Evolutionary conservation across 2,797 vertebrate species (phyloP).

Genomic region (Taenioides sp.): DNA sequence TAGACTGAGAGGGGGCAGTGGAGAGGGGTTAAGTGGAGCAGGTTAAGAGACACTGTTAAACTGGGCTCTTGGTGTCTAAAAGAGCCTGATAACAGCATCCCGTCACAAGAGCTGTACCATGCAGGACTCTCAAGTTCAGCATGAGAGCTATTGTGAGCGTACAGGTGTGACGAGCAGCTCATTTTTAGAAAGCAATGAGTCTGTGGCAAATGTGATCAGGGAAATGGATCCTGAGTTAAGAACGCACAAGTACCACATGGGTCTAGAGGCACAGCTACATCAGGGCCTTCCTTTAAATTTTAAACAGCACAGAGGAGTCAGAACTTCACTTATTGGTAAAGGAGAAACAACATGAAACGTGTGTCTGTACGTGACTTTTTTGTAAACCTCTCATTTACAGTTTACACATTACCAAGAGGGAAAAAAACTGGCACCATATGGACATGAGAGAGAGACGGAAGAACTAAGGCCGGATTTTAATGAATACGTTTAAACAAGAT

Average conservation of each 20-base stretch:
- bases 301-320: conserved; percentile 22
- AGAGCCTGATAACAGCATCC: conserved; percentile 30
- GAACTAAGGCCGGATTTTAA: not conserved
- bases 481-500: not conserved
- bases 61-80: conserved; percentile 37
- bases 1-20: conserved; percentile 29
- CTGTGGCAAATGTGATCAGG: conserved; percentile 8
- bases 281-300: conserved; percentile 18
- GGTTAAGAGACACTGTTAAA: conserved; percentile 38
- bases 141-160: conserved; percentile 25
- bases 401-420: not conserved
- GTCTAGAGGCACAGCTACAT: conserved; percentile 33
- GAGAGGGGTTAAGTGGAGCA: conserved; percentile 53
- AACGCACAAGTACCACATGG: conserved; percentile 5
- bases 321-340: not conserved
- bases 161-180: conserved; percentile 30
- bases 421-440: no score
- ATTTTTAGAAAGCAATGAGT: conserved; percentile 28
- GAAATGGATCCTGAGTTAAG: conserved; percentile 26
- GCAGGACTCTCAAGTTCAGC: conserved; percentile 29
- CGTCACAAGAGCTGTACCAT: conserved; percentile 46
- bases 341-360: not conserved
- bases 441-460: not conserved
- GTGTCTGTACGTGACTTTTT: conserved; percentile 1
- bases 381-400: not conserved